Percentiles rank a stretch among this genome's conserved stretches.
phyloP scores from a whole-genome alignment of 2,113 vertebrate species.

The Meles meles region DNA sequence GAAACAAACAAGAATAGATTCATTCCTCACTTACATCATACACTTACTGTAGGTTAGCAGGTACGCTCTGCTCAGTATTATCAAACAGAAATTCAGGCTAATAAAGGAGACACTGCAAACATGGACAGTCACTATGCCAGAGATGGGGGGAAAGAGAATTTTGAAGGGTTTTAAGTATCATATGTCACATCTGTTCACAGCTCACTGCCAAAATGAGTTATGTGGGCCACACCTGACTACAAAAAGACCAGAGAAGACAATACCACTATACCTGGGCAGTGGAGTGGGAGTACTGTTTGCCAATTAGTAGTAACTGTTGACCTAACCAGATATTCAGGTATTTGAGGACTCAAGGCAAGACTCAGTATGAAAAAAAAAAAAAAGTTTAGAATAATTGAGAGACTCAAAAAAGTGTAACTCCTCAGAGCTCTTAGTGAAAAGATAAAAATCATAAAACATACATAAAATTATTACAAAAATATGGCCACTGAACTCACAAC shows the following conservation, averaged over 20 bases:
- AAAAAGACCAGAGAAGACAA: background rate
- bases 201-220: background rate
- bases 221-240: background rate
- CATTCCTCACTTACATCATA: background rate
- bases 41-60: background rate
- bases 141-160: background rate
- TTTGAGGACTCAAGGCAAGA: background rate
- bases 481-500: background rate
- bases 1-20: background rate
- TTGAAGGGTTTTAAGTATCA: background rate
- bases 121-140: accelerated
- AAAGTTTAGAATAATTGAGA: background rate
- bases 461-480: background rate
- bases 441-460: background rate
- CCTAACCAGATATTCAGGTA: background rate
- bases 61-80: background rate
- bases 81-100: background rate
- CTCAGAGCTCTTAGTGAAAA: background rate
- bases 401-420: accelerated
- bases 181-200: background rate
- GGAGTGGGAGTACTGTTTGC: background rate
- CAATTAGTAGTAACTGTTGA: background rate
- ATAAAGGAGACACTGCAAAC: background rate
- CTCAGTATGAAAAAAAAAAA: background rate
- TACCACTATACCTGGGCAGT: accelerated